phyloP scores from a whole-genome alignment of 2,797 vertebrate genomes.

The Manis javanica region DNA sequence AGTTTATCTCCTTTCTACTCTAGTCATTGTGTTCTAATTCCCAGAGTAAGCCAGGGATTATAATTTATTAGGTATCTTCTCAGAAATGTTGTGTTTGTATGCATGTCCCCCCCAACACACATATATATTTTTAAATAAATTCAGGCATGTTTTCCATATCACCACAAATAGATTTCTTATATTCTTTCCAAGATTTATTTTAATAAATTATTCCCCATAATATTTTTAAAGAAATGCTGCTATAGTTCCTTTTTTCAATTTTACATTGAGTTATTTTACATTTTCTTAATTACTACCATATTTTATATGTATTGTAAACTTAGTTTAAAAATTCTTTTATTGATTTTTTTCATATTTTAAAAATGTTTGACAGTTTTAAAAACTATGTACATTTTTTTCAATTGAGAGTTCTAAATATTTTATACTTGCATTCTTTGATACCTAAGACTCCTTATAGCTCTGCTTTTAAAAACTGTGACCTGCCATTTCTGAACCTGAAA shows the following conservation, averaged over 20 bases:
- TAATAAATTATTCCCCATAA: background rate
- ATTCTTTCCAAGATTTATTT: background rate
- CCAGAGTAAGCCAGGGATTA: background rate
- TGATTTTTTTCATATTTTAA: background rate
- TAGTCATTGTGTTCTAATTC: background rate
- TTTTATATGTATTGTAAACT: background rate
- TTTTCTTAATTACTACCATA: background rate
- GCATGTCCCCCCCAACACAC: rapidly evolving
- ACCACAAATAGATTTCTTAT: background rate
- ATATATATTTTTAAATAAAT: background rate
- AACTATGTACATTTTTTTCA: background rate
- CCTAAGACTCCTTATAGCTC: background rate
- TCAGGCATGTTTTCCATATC: background rate
- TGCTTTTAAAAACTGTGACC: background rate
- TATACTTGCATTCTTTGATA: background rate
- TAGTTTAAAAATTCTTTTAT: background rate
- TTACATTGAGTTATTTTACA: background rate
- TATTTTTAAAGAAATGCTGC: background rate
- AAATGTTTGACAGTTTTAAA: background rate
- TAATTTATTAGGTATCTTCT: background rate
- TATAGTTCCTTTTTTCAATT: background rate
- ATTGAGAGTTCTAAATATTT: background rate
- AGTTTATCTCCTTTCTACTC: background rate
- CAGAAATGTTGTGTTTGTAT: background rate
- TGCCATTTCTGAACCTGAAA: conserved; percentile 4